Conservation (phyloP, 1,140 invertebrate species). For the Papilio glaucus region DNA sequence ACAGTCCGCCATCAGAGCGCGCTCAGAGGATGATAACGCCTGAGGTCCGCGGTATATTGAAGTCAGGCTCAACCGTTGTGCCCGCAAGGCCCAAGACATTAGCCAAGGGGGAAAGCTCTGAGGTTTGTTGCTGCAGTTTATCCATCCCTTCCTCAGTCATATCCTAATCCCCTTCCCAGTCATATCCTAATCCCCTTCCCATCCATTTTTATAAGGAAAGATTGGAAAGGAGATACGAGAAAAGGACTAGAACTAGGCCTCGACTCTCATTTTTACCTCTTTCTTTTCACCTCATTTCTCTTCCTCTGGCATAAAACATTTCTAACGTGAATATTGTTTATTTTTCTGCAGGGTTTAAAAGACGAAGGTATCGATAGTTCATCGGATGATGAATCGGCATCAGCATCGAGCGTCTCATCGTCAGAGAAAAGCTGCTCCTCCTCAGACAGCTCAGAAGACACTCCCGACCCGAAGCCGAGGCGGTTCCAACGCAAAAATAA, state of each 20-base stretch:
- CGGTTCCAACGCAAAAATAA: constrained; percentile 74
- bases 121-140: constrained; percentile 54
- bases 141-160: too few species aligned
- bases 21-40: constrained; percentile 81
- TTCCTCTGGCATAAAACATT: too few species aligned
- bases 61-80: constrained; percentile 80
- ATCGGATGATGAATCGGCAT: constrained; percentile 78
- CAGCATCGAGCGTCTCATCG: constrained; percentile 75
- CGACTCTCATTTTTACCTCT: too few species aligned
- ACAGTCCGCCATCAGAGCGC: constrained; percentile 75
- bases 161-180: too few species aligned
- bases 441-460: constrained; percentile 75
- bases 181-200: too few species aligned
- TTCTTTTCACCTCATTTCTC: too few species aligned
- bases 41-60: constrained; percentile 83
- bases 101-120: constrained; percentile 80
- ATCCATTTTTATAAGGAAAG: too few species aligned
- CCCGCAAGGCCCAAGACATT: constrained; percentile 66
- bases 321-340: constrained; percentile 14
- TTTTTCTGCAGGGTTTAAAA: constrained; percentile 73
- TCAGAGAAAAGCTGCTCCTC: constrained; percentile 81
- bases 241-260: too few species aligned
- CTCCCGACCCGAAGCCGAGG: constrained; percentile 66
- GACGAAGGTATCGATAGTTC: constrained; percentile 82
- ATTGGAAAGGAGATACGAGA: too few species aligned